phyloP scores from a whole-genome alignment of 2,888 invertebrate genomes.

The Lingula anatina region DNA sequence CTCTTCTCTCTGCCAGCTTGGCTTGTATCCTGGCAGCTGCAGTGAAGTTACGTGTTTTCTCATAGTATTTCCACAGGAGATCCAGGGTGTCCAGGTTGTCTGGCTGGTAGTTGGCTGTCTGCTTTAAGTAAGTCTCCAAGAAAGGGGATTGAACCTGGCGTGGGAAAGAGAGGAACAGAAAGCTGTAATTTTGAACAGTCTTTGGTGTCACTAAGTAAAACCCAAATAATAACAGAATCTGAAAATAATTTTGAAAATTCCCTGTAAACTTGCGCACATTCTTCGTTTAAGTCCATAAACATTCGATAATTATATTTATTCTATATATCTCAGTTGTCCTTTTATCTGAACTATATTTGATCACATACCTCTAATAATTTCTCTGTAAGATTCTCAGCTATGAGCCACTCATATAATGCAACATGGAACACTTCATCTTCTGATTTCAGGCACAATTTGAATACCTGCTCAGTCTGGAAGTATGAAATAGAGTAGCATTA shows the following conservation, averaged over 20 bases:
- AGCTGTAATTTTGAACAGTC: no score
- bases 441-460: conserved; percentile 54
- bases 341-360: no score
- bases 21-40: conserved; percentile 88
- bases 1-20: conserved; percentile 81
- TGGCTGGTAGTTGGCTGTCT: conserved; percentile 31
- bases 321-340: no score
- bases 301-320: no score
- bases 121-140: conserved; percentile 69
- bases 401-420: conserved; percentile 89
- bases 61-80: conserved; percentile 93
- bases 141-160: conserved; percentile 59
- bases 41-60: conserved; percentile 83
- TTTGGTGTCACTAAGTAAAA: no score
- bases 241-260: no score
- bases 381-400: conserved; percentile 56
- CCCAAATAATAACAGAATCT: no score
- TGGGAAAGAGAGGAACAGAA: neutral
- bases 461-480: conserved; percentile 57
- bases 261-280: no score
- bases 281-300: no score
- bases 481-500: neutral
- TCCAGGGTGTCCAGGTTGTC: conserved; percentile 65
- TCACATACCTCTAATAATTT: conserved; percentile 52
- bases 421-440: conserved; percentile 85